Evolutionary conservation across 2,113 vertebrate genomes (phyloP), one percentile per base, ranked within the genome.

Genomic region (Nothoprocta pentlandii): DNA sequence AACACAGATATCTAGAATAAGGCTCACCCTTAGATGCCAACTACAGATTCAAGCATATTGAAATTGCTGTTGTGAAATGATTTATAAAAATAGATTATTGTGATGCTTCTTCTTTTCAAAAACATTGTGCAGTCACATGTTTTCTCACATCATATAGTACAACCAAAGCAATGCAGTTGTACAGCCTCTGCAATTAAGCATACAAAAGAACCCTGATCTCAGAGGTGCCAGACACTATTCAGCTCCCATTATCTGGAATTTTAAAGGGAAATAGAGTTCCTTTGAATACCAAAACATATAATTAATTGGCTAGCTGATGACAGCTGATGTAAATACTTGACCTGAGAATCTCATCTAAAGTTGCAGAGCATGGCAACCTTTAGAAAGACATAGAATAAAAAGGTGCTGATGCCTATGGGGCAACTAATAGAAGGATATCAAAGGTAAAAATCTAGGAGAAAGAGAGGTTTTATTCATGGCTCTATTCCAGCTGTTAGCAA

Each of bases 341-440:
- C 39, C 10, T 70, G 17, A 80, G 9, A 10, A 21, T 88, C 80
- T 92, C 46, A 54, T 58, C 25, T 36, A 28, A 80, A 16, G 17
- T 41, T 61, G 20, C 14, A 44, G 28, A 64, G 44, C 5, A 56
- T 23, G 23, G 8, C 8, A 88, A 34, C 58, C 14, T 28, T 25
- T 44, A 47, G 28, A 25, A 12, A 34, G 78, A 90, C 59, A 19
- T 2, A 53, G 9, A 36, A 53, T 54, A 19, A 78, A 78, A 13
- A 62, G 7, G 0, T 0, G 2, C 3, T 25, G 25, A 19, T 66
- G 9, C 34, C 51, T n/a, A 13, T n/a, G 42, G 2, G 4, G 12
- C 12, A 76, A 3, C 10, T 64, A 62, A n/a, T 11, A 20, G 30
- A 73, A 2, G 3, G 5, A 4, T n/a, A 73, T 13, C 9, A 73